These are phyloP conservation scores for Drosophila serrata DNA, from an alignment of 1,140 invertebrate species.

Conservation along the genomic window DNA sequence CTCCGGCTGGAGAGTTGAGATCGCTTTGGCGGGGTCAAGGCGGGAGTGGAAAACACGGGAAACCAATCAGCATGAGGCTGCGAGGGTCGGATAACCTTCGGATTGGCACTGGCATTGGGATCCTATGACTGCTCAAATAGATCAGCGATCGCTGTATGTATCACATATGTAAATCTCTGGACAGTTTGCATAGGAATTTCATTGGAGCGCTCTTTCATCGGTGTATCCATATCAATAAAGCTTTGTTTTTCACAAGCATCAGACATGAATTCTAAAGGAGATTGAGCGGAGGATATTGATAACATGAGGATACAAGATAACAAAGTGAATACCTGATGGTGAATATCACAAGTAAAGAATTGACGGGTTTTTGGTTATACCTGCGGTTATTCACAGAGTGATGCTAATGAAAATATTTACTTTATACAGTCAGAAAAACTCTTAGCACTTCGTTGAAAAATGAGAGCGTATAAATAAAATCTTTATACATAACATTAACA, in stretches of 20 bases:
- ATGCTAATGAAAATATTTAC: neutral
- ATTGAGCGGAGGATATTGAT: neutral
- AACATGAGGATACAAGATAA: neutral
- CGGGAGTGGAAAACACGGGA: constrained; percentile 23
- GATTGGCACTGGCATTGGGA: constrained; percentile 8
- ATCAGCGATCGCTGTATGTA: constrained; percentile 31
- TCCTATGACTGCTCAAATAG: constrained; percentile 34
- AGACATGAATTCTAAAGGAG: neutral
- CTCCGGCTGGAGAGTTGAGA: constrained; percentile 30
- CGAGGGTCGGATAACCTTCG: constrained; percentile 29
- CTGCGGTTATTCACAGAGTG: neutral
- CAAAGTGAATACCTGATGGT: neutral
- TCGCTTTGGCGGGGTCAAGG: constrained; percentile 12
- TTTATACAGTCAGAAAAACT: too few species aligned
- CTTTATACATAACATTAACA: too few species aligned
- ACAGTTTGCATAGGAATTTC: constrained; percentile 17
- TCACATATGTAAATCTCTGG: constrained; percentile 26
- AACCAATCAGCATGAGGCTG: constrained; percentile 10
- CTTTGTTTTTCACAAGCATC: constrained; percentile 10
- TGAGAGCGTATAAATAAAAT: too few species aligned
- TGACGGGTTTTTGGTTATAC: too few species aligned
- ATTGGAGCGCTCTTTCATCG: neutral
- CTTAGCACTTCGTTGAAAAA: too few species aligned
- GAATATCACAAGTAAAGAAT: neutral
- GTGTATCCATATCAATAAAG: constrained; percentile 10